Evolutionary conservation across 2,888 invertebrate genomes (phyloP).

Genomic region (Melieria picta): DNA sequence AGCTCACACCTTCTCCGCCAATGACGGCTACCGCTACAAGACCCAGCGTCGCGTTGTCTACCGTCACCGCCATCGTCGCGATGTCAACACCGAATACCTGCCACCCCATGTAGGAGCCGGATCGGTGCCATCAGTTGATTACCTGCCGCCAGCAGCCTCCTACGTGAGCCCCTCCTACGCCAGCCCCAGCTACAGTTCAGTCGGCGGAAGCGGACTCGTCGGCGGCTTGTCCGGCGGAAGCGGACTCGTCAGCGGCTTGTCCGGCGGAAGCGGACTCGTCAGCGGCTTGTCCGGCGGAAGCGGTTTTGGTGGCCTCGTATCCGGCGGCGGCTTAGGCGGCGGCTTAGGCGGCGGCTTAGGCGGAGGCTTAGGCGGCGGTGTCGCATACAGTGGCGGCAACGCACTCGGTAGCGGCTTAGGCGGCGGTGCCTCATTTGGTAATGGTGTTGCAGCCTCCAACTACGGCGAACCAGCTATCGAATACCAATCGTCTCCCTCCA

Average conservation of each 20-base stretch:
- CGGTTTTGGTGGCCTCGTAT: background rate
- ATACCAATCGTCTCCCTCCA: too few relatives aligned
- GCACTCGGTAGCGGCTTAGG: background rate
- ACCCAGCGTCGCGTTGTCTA: conserved; percentile 51
- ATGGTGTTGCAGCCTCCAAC: background rate
- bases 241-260: too few relatives aligned
- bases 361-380: conserved; percentile 13
- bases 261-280: background rate
- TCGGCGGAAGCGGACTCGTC: conserved; percentile 19
- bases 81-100: conserved; percentile 57
- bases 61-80: conserved; percentile 58
- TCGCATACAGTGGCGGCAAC: too few relatives aligned
- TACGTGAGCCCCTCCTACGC: conserved; percentile 11
- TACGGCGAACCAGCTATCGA: conserved; percentile 30
- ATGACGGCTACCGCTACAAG: conserved; percentile 61
- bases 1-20: conserved; percentile 55
- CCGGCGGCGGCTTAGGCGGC: conserved; percentile 13
- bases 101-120: conserved; percentile 45
- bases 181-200: conserved; percentile 22
- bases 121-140: conserved; percentile 35
- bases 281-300: too few relatives aligned
- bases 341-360: conserved; percentile 14
- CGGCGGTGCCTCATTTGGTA: too few relatives aligned
- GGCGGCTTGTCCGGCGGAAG: background rate
- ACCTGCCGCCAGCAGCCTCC: conserved; percentile 43